These are phyloP conservation scores for Periparus ater DNA, from an alignment of 2,797 vertebrate genomes.

Conservation along the genomic window DNA sequence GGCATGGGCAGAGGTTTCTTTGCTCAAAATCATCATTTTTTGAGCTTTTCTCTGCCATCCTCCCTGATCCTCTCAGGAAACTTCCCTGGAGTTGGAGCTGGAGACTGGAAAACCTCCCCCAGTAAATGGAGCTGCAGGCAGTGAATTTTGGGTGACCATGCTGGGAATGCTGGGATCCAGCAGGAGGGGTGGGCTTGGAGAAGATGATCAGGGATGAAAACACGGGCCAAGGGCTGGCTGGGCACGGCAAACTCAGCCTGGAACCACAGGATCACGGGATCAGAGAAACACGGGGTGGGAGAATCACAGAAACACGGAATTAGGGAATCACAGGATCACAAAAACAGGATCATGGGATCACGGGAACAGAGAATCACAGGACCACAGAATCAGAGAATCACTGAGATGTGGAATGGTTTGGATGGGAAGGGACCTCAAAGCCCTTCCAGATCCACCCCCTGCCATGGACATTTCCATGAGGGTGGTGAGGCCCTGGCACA, in stretches of 20 bases:
- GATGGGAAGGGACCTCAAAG: not conserved
- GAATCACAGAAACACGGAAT: not conserved
- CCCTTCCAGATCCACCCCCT: fast-evolving
- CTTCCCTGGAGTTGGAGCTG: not conserved
- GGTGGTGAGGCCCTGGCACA: not conserved
- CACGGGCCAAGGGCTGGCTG: fast-evolving
- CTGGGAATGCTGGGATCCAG: not conserved
- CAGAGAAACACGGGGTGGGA: fast-evolving
- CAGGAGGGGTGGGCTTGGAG: not conserved
- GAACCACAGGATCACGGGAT: fast-evolving
- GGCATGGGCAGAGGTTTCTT: not conserved
- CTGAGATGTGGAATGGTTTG: not conserved
- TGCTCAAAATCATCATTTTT: not conserved
- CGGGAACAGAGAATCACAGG: not conserved
- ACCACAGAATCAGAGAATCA: not conserved
- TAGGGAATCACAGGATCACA: fast-evolving
- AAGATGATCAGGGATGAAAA: not conserved
- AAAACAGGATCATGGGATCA: not conserved
- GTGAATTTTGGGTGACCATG: fast-evolving
- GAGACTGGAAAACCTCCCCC: not conserved
- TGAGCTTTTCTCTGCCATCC: not conserved
- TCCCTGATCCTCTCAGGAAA: not conserved
- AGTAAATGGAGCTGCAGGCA: not conserved
- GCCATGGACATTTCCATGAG: not conserved
- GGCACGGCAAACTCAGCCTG: not conserved